These are phyloP conservation scores for Bovichtus variegatus DNA, from an alignment of 2,797 vertebrate species.

Conservation along the genomic window DNA sequence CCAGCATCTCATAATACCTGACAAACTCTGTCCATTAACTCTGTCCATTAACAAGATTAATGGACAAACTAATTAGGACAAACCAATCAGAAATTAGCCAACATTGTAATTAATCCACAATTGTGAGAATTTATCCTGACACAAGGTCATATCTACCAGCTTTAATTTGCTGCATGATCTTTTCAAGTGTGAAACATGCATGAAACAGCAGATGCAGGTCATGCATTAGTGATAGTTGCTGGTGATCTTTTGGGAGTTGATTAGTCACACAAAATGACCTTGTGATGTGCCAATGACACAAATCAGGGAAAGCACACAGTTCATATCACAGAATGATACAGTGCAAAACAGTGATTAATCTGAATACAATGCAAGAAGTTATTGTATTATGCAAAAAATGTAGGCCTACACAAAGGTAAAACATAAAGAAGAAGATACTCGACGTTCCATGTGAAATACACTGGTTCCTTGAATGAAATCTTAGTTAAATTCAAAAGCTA, in stretches of 20 bases:
- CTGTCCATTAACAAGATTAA: background rate
- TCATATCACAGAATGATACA: constrained; percentile 9
- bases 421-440: background rate
- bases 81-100: background rate
- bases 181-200: constrained; percentile 59
- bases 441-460: background rate
- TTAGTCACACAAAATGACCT: constrained; percentile 61
- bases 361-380: constrained; percentile 4
- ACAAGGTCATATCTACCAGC: background rate
- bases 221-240: constrained; percentile 63
- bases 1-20: background rate
- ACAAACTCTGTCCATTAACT: background rate
- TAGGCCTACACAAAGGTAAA: background rate
- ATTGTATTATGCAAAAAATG: background rate
- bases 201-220: constrained; percentile 64
- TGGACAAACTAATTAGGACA: background rate
- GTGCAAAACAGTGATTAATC: background rate
- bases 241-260: constrained; percentile 44
- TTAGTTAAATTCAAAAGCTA: constrained; percentile 3
- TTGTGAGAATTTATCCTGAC: background rate
- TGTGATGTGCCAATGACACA: constrained; percentile 59
- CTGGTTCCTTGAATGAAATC: background rate
- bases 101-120: background rate
- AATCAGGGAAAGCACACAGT: constrained; percentile 34
- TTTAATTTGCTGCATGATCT: constrained; percentile 26